Conservation (phyloP, 1,140 invertebrate genomes). For the Heliconius melpomene region DNA sequence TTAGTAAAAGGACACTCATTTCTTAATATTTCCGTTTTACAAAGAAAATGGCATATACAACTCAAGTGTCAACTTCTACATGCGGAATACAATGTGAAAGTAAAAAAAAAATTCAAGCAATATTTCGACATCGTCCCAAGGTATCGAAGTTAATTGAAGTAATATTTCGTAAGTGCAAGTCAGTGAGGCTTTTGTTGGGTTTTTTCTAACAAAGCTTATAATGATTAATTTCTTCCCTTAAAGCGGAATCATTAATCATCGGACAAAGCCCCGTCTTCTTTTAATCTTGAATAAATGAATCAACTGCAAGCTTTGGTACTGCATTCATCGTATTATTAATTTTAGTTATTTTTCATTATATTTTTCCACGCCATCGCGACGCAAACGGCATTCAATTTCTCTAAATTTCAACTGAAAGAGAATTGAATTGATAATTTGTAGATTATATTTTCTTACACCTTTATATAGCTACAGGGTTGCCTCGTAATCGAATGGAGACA, state of each 20-base stretch:
- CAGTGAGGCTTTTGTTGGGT: neutral
- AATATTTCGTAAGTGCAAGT: conserved; percentile 14
- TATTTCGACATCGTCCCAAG: neutral
- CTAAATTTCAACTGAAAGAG: no score
- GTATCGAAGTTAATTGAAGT: conserved; percentile 10
- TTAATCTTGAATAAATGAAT: conserved; percentile 11
- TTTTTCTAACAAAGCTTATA: neutral
- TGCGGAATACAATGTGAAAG: no score
- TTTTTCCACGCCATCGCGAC: neutral
- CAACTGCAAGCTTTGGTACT: conserved; percentile 1
- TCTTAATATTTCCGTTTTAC: no score
- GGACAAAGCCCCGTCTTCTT: conserved; percentile 1
- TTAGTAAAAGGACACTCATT: no score
- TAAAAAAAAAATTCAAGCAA: neutral
- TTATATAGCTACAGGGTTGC: no score
- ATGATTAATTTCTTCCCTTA: conserved; percentile 6
- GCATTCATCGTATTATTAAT: neutral
- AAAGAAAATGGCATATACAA: no score
- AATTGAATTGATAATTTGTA: no score
- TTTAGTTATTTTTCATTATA: neutral
- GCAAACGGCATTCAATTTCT: no score
- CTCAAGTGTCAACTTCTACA: neutral
- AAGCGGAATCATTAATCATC: neutral
- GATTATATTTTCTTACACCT: no score
- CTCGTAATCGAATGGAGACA: no score